phyloP scores from a whole-genome alignment of 2,888 invertebrate species.

The Hydraecia micacea region DNA sequence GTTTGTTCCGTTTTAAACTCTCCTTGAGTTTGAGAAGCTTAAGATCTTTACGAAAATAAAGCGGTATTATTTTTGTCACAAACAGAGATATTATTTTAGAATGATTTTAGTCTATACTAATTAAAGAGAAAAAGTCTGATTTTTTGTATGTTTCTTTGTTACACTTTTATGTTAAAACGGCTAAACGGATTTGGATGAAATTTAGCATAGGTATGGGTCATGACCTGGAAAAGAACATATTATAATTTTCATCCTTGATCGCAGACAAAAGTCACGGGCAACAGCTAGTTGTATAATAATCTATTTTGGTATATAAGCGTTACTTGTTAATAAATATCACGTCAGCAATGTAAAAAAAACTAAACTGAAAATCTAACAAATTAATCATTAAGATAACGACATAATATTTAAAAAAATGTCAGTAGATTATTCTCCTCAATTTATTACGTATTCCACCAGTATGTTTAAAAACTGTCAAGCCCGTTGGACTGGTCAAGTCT shows the following conservation, averaged over 20 bases:
- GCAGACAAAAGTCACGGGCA: too few species aligned
- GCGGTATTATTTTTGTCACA: background rate
- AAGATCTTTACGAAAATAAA: background rate
- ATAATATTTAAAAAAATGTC: background rate
- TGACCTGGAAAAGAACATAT: too few species aligned
- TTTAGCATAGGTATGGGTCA: too few species aligned
- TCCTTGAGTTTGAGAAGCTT: background rate
- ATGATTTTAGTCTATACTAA: background rate
- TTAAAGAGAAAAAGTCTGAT: background rate
- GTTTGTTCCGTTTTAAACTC: background rate
- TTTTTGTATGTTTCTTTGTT: too few species aligned
- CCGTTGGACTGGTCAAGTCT: slow-evolving; percentile 21
- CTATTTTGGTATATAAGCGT: background rate
- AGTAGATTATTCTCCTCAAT: background rate
- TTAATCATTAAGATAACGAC: background rate
- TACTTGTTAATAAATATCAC: background rate
- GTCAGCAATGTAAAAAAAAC: background rate
- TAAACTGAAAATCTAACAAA: background rate
- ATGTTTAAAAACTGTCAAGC: slow-evolving; percentile 14
- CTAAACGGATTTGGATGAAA: background rate
- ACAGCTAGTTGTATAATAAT: background rate
- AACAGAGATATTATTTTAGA: too few species aligned
- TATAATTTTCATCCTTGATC: too few species aligned
- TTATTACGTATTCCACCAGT: background rate
- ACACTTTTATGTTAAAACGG: background rate